Percentiles rank a stretch among this genome's conserved stretches.
Evolutionary conservation across 2,888 invertebrate species (phyloP).

Genomic region (Noctua fimbriata): DNA sequence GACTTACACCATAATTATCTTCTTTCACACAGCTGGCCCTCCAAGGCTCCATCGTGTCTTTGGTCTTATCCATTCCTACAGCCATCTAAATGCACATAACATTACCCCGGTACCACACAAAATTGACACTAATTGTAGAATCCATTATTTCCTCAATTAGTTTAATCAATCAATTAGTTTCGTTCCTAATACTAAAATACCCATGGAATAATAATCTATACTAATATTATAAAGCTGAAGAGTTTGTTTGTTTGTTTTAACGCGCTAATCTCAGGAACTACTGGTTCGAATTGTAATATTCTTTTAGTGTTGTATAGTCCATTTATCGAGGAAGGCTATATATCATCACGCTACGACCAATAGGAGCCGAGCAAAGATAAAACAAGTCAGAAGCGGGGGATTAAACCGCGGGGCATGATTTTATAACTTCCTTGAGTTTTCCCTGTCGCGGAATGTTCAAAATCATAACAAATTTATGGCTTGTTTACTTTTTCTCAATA

Average conservation of each 20-base stretch:
- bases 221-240: no score
- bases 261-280: no score
- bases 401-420: no score
- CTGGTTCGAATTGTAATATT: no score
- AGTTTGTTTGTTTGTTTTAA: no score
- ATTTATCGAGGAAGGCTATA: no score
- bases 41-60: neutral
- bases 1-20: neutral
- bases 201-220: neutral
- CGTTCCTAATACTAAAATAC: neutral
- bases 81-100: neutral
- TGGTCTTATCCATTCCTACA: neutral
- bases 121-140: neutral
- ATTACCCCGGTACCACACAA: neutral
- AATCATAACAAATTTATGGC: neutral
- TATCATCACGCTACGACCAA: no score
- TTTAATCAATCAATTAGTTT: neutral
- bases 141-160: neutral
- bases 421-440: neutral
- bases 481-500: neutral
- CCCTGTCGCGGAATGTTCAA: neutral
- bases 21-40: neutral
- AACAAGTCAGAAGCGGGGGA: no score
- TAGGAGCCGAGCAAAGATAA: no score
- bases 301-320: no score